Base-by-base conservation (phyloP, 92 coral and sea anemone species). In the Desmophyllum pertusum region DNA sequence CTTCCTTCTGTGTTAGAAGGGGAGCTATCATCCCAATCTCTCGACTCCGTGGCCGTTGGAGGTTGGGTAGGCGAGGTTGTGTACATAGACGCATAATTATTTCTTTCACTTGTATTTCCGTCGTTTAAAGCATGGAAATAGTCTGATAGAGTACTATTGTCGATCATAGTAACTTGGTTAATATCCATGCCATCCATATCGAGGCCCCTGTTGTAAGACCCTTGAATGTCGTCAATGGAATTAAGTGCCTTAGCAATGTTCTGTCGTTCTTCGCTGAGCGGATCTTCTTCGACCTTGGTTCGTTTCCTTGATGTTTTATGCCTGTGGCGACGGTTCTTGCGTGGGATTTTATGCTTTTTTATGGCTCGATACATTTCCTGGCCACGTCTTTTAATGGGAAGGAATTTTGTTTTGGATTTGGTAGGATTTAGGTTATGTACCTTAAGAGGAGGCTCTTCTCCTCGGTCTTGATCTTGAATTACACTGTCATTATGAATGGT, bases 91-190 rank as follows among this genome's bases (percentile, higher is more conserved):
- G 4, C 78, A 29, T 59, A 51, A 42, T 55, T 61, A 37, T 25
- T 77, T 4, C 31, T 52, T 23, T 64, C 88, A 55, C 84, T 87
- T 62, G 40, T 63, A 19, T 93, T 87, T 41, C 88, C 97, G 40
- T 93, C 97, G 40, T 93, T 93, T 68, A 93, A 66, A 3, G 97
- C 94, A 45, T 91, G 91, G 77, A 94, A 94, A 78, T 94, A 94
- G 72, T 94, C 92, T 33, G 87, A 81, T 14, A 94, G 88, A 35
- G 95, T 86, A 0, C 90, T 94, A 31, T 81, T 87, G 70, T 94
- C 98, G 59, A 91, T 84, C 82, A 79, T 86, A 29, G 61, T 91
- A 5, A 94, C 93, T 81, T 85, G 82, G 3, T 85, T 89, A 23
- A 93, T 70, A 39, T 77, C 81, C 41, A 88, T 78, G 40, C 85